Evolutionary conservation across 2,888 invertebrate species (phyloP), one percentile per base, ranked within the genome.

Genomic region (Stramonita haemastoma): DNA sequence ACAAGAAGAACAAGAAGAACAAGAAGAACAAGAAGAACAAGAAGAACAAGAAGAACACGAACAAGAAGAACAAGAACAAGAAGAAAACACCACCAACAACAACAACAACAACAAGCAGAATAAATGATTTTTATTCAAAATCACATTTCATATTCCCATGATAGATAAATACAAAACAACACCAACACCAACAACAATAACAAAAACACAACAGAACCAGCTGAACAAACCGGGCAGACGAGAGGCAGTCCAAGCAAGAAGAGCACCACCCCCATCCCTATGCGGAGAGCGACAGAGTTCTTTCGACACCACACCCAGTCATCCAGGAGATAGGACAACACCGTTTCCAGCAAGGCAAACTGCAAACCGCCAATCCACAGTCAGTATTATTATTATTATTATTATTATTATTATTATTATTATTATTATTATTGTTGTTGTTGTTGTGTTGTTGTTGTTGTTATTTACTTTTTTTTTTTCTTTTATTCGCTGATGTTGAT

Each of bases 291-390:
- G 81, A 92, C 92, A 89, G 93, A 93, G 90, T 93, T 92, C 66
- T 92, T 93, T 60, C 97, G 96, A 19, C 95, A 89, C 17, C 92
- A 91, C 1, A 95, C 95, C 88, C 95, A 95, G 87, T 95, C 94
- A 90, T 96, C 96, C 46, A 94, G 93, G 17, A 96, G 91, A 90
- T 95, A 95, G 1, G 95, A 96, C 87, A 95, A 89, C 0, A 95
- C 92, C 19, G 95, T 95, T 91, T 96, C 96, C 90, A 96, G 87
- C 29, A 95, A 91, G 5, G 95, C 96, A 92, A 96, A 96, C 96
- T 96, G 91, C 32, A 93, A 32, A 66, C 66, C 19, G 13, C 19
- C 66, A 66, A 15, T 22, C 60, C n/a, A n/a, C n/a, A n/a, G n/a
- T n/a, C n/a, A n/a, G n/a, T n/a, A n/a, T n/a, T n/a, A n/a, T n/a